Evolutionary conservation across 2,888 invertebrate genomes (phyloP).

Genomic region (Drosophila engyochracea): DNA sequence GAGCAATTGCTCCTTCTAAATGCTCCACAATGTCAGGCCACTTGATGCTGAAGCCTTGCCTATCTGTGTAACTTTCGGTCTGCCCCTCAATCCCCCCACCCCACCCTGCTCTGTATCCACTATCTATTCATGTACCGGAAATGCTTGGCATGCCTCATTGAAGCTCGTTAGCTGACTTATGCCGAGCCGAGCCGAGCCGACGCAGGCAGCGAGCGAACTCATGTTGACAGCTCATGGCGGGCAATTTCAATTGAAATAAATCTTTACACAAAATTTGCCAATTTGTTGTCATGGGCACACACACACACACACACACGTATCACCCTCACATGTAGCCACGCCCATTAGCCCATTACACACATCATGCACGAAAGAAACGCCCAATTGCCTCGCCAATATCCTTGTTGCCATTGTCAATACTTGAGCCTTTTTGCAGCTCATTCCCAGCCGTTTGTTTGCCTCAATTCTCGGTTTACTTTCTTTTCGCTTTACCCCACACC

Average conservation of each 20-base stretch:
- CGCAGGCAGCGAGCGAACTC: conserved; percentile 31
- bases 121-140: conserved; percentile 58
- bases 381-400: conserved; percentile 51
- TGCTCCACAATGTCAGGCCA: conserved; percentile 33
- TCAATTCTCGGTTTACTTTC: conserved; percentile 62
- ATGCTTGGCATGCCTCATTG: conserved; percentile 79
- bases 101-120: not conserved
- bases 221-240: conserved; percentile 74
- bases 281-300: conserved; percentile 69
- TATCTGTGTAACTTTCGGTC: not conserved
- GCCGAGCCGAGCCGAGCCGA: conserved; percentile 5
- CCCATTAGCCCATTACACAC: conserved; percentile 57
- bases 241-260: conserved; percentile 80
- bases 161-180: conserved; percentile 75
- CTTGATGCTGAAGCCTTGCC: conserved; percentile 30
- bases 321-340: conserved; percentile 27
- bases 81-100: not conserved
- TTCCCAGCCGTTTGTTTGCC: conserved; percentile 66
- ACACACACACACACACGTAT: conserved; percentile 24
- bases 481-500: not conserved
- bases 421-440: conserved; percentile 79
- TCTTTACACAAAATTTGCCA: conserved; percentile 77
- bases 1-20: conserved; percentile 30
- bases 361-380: conserved; percentile 49
- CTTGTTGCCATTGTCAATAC: conserved; percentile 75